A percentile compares a stretch with the other conserved stretches of the same genome.
phyloP scores from a whole-genome alignment of 1,140 invertebrate genomes.

The Oreohelix idahoensis region DNA sequence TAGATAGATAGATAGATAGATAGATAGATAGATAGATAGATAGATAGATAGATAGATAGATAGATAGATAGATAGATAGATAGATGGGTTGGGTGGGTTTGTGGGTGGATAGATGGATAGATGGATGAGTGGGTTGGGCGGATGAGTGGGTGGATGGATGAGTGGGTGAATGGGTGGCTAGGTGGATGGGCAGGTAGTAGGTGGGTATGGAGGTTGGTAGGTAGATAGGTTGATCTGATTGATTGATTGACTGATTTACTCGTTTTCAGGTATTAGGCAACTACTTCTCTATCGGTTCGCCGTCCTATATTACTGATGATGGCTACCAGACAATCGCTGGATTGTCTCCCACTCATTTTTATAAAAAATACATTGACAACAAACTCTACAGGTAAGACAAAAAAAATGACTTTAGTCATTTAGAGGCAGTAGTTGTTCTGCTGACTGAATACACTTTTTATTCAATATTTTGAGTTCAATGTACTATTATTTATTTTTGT shows the following conservation, averaged over 20 bases:
- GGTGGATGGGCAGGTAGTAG: not conserved
- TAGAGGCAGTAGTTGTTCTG: too few relatives aligned
- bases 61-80: constrained; percentile 18
- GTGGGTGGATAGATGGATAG: too few relatives aligned
- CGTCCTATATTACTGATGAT: not conserved
- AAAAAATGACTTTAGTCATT: too few relatives aligned
- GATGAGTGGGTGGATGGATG: not conserved
- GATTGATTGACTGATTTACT: not conserved
- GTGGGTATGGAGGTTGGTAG: too few relatives aligned
- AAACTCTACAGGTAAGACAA: constrained; percentile 18
- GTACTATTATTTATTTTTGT: too few relatives aligned
- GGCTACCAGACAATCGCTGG: not conserved
- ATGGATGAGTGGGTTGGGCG: too few relatives aligned
- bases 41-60: constrained; percentile 18
- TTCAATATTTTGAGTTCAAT: too few relatives aligned
- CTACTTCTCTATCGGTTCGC: constrained; percentile 19
- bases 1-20: constrained; percentile 11
- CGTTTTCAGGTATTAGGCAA: constrained; percentile 19
- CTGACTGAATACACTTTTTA: too few relatives aligned
- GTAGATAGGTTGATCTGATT: not conserved
- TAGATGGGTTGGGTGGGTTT: not conserved
- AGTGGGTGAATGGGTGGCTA: not conserved
- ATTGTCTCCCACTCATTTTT: not conserved
- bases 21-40: constrained; percentile 18
- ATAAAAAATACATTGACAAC: not conserved